Conservation (phyloP, 2,888 invertebrate species). For the Cheilosia vernalis region DNA sequence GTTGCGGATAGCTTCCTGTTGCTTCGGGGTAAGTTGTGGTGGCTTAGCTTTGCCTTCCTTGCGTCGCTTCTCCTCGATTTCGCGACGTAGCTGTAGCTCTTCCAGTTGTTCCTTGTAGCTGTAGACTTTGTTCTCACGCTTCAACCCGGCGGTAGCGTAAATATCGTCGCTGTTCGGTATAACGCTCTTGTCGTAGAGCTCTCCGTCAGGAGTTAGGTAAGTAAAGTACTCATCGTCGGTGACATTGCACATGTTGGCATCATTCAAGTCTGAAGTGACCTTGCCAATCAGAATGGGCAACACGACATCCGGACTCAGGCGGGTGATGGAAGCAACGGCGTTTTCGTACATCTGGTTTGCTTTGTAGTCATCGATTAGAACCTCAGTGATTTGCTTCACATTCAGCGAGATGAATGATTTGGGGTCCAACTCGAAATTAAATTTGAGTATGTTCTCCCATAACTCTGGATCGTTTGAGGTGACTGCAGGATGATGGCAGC, state of each 20-base stretch:
- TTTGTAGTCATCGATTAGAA: constrained; percentile 86
- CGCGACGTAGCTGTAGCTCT: constrained; percentile 95
- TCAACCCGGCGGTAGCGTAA: constrained; percentile 86
- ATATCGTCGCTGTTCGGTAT: constrained; percentile 84
- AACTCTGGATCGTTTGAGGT: constrained; percentile 85
- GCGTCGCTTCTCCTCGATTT: constrained; percentile 94
- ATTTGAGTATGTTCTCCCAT: constrained; percentile 88
- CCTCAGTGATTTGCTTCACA: constrained; percentile 85
- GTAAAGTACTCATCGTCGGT: constrained; percentile 92
- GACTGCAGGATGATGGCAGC: constrained; percentile 90
- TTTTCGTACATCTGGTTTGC: constrained; percentile 86
- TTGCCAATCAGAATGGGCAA: constrained; percentile 87
- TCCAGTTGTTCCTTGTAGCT: constrained; percentile 98
- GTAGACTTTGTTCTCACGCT: constrained; percentile 97
- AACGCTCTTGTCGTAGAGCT: constrained; percentile 94
- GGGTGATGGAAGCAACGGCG: constrained; percentile 88
- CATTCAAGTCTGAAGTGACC: constrained; percentile 86
- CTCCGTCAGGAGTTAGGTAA: constrained; percentile 93
- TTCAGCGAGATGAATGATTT: constrained; percentile 86
- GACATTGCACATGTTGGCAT: constrained; percentile 88
- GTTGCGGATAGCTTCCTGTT: constrained; percentile 94
- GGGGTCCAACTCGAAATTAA: constrained; percentile 79
- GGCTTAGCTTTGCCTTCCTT: constrained; percentile 91
- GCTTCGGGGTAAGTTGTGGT: constrained; percentile 91
- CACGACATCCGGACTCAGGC: constrained; percentile 87